These are phyloP conservation scores for Plectrocnemia conspersa DNA, from an alignment of 1,140 invertebrate species.

Conservation along the genomic window DNA sequence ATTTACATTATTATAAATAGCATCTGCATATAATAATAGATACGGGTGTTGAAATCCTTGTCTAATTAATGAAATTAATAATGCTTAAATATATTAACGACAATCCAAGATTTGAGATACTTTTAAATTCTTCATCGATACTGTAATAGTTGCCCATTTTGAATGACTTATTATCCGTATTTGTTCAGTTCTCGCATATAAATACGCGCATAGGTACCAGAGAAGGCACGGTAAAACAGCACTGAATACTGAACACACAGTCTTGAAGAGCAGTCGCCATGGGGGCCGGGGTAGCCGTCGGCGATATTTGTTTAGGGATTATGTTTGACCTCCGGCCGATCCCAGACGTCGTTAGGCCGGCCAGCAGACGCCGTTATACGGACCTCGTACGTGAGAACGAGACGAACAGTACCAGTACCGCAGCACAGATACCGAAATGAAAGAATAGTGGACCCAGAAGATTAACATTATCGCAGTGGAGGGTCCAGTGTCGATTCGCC, in stretches of 20 bases:
- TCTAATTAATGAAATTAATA: too few species aligned
- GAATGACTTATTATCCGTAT: too few species aligned
- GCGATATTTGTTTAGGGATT: conserved; percentile 36
- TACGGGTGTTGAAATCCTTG: too few species aligned
- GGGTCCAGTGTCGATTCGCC: neutral
- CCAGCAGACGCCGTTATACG: conserved; percentile 16
- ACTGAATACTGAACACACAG: too few species aligned
- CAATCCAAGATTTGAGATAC: too few species aligned
- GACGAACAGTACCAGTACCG: conserved; percentile 4
- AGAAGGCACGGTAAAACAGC: neutral
- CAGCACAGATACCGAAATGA: conserved; percentile 2
- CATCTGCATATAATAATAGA: too few species aligned
- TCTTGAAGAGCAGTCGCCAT: conserved; percentile 15
- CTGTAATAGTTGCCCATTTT: too few species aligned
- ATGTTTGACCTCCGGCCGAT: conserved; percentile 29
- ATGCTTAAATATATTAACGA: too few species aligned
- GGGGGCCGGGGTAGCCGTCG: conserved; percentile 1
- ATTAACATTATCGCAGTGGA: conserved; percentile 30
- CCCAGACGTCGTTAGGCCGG: conserved; percentile 35
- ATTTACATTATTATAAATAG: too few species aligned
- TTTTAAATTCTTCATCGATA: too few species aligned
- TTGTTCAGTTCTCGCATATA: neutral
- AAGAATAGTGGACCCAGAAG: conserved; percentile 20
- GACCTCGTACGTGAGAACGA: neutral
- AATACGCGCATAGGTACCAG: neutral